These are phyloP conservation scores for Gymnodraco acuticeps DNA, from an alignment of 2,797 vertebrate genomes.

Conservation along the genomic window DNA sequence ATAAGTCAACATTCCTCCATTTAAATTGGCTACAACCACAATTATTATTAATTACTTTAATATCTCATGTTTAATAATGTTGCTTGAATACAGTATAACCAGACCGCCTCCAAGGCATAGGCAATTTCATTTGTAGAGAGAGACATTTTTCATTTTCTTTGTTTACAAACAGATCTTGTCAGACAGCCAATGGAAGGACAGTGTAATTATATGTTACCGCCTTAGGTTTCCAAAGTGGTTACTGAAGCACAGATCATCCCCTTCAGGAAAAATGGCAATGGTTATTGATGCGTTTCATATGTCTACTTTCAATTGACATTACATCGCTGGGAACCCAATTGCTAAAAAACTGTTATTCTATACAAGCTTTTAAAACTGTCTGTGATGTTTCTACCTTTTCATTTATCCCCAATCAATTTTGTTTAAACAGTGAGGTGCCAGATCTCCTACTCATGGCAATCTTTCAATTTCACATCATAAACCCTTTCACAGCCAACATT, in stretches of 20 bases:
- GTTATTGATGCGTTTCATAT: not conserved
- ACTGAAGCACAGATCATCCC: not conserved
- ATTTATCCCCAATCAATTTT: not conserved
- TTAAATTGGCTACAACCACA: constrained; percentile 55
- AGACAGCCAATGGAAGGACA: constrained; percentile 24
- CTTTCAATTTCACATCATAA: constrained; percentile 40
- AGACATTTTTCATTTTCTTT: constrained; percentile 54
- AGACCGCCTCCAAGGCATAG: constrained; percentile 56
- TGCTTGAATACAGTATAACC: constrained; percentile 61
- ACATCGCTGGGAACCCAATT: not conserved
- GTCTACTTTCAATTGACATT: not conserved
- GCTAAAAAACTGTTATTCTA: not conserved
- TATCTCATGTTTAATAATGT: constrained; percentile 50
- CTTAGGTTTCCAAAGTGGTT: constrained; percentile 14
- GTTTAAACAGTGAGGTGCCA: not conserved
- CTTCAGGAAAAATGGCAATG: not conserved
- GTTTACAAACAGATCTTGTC: constrained; percentile 60
- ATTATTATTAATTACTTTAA: constrained; percentile 75
- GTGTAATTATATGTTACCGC: constrained; percentile 14
- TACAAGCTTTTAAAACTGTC: not conserved
- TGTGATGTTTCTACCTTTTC: not conserved
- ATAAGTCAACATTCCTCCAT: constrained; percentile 34
- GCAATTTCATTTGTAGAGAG: constrained; percentile 42
- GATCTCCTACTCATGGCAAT: constrained; percentile 4
- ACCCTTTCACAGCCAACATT: constrained; percentile 39